Conservation (phyloP, 2,797 vertebrate species). For the Avahi laniger region DNA sequence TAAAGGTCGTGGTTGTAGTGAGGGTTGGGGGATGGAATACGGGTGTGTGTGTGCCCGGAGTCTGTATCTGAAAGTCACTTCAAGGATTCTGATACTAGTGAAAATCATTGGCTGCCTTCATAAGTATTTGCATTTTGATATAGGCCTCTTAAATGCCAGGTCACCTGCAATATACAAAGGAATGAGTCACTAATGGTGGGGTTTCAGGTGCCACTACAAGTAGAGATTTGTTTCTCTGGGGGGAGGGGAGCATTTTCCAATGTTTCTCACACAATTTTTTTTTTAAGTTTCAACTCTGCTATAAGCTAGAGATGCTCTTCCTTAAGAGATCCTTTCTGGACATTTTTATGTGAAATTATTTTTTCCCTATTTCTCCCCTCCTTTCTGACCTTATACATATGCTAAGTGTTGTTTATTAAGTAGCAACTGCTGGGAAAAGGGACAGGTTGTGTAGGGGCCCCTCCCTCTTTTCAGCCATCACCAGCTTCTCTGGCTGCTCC, state of each 20-base stretch:
- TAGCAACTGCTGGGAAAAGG: not conserved
- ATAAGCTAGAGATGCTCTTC: not conserved
- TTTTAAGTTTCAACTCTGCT: not conserved
- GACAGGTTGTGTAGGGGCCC: not conserved
- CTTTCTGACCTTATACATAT: not conserved
- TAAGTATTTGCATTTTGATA: constrained; percentile 14
- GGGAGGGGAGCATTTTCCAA: not conserved
- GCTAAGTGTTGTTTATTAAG: constrained; percentile 6
- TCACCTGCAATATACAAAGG: not conserved
- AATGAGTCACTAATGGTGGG: constrained; percentile 13
- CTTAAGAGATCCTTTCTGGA: constrained; percentile 20
- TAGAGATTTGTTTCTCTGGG: constrained; percentile 34
- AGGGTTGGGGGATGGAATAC: too few relatives aligned
- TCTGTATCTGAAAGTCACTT: not conserved
- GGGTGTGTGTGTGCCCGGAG: not conserved
- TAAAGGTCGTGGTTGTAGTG: not conserved
- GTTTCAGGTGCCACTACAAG: not conserved
- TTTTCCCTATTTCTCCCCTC: not conserved
- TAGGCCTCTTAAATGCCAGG: not conserved
- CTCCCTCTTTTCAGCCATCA: not conserved
- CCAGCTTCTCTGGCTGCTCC: not conserved
- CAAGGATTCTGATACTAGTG: not conserved
- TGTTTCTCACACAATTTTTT: not conserved
- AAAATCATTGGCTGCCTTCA: not conserved
- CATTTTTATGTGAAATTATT: not conserved